Conservation (phyloP, 2,797 vertebrate genomes). For the Sebastes jordani region DNA sequence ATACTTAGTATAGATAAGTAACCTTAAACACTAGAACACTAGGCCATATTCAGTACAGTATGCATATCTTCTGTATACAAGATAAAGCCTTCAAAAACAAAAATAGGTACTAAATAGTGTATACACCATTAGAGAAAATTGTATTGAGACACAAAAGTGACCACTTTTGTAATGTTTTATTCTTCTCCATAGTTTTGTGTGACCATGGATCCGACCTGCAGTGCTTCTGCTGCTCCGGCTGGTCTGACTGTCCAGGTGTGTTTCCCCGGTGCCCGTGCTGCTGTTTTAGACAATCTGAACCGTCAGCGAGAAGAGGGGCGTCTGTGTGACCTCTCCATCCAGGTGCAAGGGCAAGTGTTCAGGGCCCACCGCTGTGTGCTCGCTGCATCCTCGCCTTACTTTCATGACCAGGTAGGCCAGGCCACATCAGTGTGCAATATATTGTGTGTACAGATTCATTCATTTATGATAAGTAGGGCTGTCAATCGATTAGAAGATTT, state of each 20-base stretch:
- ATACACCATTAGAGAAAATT: neutral
- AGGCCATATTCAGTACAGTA: neutral
- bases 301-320: slow-evolving; percentile 90
- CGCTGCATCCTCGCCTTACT: slow-evolving; percentile 93
- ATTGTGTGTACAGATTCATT: neutral
- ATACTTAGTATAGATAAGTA: neutral
- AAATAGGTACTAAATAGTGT: neutral
- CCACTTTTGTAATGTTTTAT: neutral
- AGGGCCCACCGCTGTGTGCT: slow-evolving; percentile 92
- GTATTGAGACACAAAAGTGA: neutral
- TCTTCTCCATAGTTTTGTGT: neutral
- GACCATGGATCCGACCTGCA: slow-evolving; percentile 77
- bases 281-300: slow-evolving; percentile 91
- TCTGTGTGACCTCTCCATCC: slow-evolving; percentile 92
- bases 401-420: slow-evolving; percentile 89
- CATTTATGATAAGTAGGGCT: too few species aligned
- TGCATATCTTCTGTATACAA: neutral
- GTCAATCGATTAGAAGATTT: too few species aligned
- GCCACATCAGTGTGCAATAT: neutral
- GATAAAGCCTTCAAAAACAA: neutral
- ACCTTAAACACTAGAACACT: neutral
- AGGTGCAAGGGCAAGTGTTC: slow-evolving; percentile 92
- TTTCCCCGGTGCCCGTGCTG: slow-evolving; percentile 88
- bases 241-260: slow-evolving; percentile 88
- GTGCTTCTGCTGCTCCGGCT: slow-evolving; percentile 47